Evolutionary conservation across 1,140 invertebrate genomes (phyloP).

Genomic region (Himalopsyche phryganea): DNA sequence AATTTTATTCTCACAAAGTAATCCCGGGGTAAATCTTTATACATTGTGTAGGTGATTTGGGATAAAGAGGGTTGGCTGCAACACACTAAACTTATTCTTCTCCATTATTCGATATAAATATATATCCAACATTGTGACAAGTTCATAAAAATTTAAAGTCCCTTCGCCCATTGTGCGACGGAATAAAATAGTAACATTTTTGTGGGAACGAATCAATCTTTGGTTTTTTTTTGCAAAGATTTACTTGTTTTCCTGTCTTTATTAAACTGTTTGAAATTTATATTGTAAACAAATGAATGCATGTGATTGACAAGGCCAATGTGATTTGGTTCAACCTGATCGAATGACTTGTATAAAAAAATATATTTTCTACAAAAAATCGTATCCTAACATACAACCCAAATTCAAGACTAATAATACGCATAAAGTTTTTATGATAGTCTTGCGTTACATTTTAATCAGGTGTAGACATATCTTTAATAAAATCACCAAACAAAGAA

Average conservation of each 20-base stretch:
- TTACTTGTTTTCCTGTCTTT: conserved; percentile 2
- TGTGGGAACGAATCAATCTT: conserved; percentile 12
- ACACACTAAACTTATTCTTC: conserved; percentile 8
- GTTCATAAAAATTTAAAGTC: conserved; percentile 27
- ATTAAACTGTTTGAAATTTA: neutral
- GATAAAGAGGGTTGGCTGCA: conserved; percentile 15
- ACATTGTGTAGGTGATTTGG: conserved; percentile 17
- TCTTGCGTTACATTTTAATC: no score
- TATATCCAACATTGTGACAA: conserved; percentile 20
- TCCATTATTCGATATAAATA: conserved; percentile 18
- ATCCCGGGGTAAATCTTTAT: conserved; percentile 8
- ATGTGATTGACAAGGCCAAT: neutral
- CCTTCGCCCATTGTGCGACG: conserved; percentile 4
- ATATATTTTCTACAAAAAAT: no score
- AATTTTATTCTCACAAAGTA: conserved; percentile 18
- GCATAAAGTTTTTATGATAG: no score
- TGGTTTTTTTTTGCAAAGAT: neutral
- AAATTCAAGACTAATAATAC: no score
- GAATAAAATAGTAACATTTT: conserved; percentile 9
- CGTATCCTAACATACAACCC: no score
- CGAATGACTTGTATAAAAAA: neutral
- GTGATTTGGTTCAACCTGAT: neutral
- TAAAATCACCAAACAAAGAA: no score
- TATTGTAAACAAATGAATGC: no score
- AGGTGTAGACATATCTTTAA: no score